These are phyloP conservation scores for Notodonta dromedarius DNA, from an alignment of 2,888 invertebrate genomes.

Conservation along the genomic window DNA sequence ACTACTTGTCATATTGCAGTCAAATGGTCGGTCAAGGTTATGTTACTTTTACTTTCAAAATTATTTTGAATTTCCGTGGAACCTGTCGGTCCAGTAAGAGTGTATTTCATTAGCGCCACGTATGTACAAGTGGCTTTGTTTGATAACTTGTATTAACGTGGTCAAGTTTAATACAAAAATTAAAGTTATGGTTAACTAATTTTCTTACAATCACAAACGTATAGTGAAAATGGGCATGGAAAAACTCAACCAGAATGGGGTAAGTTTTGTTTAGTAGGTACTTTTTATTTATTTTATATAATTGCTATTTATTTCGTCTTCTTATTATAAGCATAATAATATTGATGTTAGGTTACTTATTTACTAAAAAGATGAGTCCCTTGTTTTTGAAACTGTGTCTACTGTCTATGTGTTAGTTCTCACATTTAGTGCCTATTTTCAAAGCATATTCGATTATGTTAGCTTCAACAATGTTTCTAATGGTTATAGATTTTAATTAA, in stretches of 20 bases:
- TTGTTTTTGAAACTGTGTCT: no score
- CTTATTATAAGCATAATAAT: no score
- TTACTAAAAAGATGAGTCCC: no score
- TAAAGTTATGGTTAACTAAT: slow-evolving; percentile 13
- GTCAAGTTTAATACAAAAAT: background rate
- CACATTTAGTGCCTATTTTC: no score
- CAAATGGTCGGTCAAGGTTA: background rate
- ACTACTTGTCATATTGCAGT: no score
- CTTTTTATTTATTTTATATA: no score
- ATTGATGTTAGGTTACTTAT: no score
- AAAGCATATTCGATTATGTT: no score
- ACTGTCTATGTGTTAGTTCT: no score
- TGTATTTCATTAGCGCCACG: slow-evolving; percentile 29
- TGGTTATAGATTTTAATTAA: no score
- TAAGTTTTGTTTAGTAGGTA: background rate
- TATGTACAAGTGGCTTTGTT: background rate
- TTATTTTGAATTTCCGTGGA: slow-evolving; percentile 26
- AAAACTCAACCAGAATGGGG: slow-evolving; percentile 37
- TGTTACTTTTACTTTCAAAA: slow-evolving; percentile 35
- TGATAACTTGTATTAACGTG: background rate
- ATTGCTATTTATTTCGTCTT: no score
- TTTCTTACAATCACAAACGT: background rate
- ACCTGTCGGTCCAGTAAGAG: slow-evolving; percentile 12
- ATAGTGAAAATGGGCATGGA: slow-evolving; percentile 66
- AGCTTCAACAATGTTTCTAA: no score